phyloP scores from a whole-genome alignment of 2,113 vertebrate genomes.

The Helogale parvula region DNA sequence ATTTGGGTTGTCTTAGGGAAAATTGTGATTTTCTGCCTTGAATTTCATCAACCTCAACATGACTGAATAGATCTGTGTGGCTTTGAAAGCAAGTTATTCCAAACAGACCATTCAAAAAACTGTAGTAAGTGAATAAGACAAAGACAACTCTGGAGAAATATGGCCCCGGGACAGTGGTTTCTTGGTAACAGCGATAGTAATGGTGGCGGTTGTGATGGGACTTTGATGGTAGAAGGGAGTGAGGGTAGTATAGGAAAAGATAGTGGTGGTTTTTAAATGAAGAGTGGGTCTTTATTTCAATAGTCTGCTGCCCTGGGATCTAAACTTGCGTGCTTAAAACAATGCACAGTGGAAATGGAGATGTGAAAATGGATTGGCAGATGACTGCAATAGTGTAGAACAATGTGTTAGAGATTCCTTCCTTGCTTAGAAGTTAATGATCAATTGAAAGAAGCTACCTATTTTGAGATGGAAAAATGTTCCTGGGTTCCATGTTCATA shows the following conservation, averaged over 20 bases:
- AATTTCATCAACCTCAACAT: not conserved
- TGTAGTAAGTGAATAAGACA: not conserved
- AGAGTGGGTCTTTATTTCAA: constrained; percentile 1
- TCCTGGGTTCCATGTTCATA: constrained; percentile 1
- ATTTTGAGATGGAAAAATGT: not conserved
- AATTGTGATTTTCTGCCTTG: constrained; percentile 24
- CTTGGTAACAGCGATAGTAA: not conserved
- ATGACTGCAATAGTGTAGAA: not conserved
- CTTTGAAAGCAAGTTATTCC: not conserved
- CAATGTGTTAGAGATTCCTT: not conserved
- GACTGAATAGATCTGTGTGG: not conserved
- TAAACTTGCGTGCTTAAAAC: not conserved
- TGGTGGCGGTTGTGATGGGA: no score
- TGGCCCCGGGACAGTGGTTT: not conserved
- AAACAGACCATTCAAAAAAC: not conserved
- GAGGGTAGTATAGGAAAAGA: not conserved
- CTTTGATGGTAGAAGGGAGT: not conserved
- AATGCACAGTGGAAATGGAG: not conserved
- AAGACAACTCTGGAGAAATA: not conserved
- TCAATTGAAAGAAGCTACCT: not conserved
- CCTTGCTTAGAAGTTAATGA: constrained; percentile 22
- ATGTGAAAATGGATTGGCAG: not conserved
- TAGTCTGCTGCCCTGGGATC: not conserved
- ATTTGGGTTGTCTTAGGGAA: constrained; percentile 2
- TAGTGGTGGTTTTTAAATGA: not conserved